A percentile compares a stretch with the other conserved stretches of the same genome.
These are phyloP conservation scores for Frankliniella fusca DNA, from an alignment of 2,888 invertebrate species.

Conservation along the genomic window DNA sequence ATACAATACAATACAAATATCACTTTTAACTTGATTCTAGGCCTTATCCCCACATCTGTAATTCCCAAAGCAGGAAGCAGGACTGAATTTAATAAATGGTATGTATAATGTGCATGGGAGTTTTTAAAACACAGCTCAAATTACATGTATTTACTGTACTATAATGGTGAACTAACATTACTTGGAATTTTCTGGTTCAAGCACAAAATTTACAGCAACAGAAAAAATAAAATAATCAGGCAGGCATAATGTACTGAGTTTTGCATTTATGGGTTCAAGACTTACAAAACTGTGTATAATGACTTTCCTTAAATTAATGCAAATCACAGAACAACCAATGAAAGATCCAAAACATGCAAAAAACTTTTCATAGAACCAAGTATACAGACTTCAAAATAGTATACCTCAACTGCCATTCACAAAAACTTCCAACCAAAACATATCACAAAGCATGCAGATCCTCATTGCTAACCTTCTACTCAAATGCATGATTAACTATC, in stretches of 20 bases:
- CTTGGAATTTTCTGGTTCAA: not conserved
- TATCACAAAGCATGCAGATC: too few species aligned
- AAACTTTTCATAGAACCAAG: too few species aligned
- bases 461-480: too few species aligned
- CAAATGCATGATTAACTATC: not conserved
- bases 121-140: too few species aligned
- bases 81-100: too few species aligned
- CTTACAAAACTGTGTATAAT: not conserved
- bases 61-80: too few species aligned
- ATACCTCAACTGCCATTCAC: not conserved
- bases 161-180: not conserved
- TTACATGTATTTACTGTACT: not conserved
- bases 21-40: too few species aligned
- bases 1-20: too few species aligned
- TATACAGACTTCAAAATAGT: too few species aligned
- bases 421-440: not conserved
- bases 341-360: not conserved
- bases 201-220: conserved; percentile 25
- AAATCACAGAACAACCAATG: not conserved
- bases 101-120: too few species aligned
- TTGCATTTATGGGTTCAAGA: not conserved
- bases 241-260: not conserved
- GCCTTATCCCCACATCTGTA: too few species aligned
- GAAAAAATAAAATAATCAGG: conserved; percentile 30
- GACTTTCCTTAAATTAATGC: not conserved